Evolutionary conservation across 1,140 invertebrate species (phyloP), one percentile per base, ranked within the genome.

Genomic region (Caenorhabditis brenneri): DNA sequence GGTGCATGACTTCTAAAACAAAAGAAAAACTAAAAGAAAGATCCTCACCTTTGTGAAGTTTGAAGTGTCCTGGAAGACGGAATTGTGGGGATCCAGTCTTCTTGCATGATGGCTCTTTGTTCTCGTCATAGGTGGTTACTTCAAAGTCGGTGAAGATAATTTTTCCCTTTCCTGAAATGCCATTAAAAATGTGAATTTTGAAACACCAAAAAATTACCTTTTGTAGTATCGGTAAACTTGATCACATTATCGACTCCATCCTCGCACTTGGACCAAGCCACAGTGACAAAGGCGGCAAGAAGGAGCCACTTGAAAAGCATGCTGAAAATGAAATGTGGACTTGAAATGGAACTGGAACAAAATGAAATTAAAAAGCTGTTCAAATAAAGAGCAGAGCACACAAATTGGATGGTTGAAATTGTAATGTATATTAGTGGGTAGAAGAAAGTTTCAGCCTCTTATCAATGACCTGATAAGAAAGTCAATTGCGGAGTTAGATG

Each of bases 231-330:
- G 12, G 60, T 53, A 65, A 85, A 80, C 39, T 85, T 49, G 60
- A 85, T 85, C 33, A 85, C 84, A 78, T 85, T 85, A 79, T 85
- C 81, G n/a, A 85, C 84, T 46, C 84, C 84, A 60, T 85, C 84
- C 24, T 81, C 84, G 65, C 84, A 85, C 22, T 74, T 74, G 12
- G 65, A 42, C 65, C 65, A 74, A 10, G 65, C 65, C 65, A 74
- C 19, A 27, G 65, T 27, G 9, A 74, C 65, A 22, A 74, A 74
- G 65, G 65, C 65, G 36, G 65, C 65, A 74, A 74, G 65, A n/a
- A 74, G 5, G 36, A 74, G 65, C 65, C 36, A 74, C 36, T 74
- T 74, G 65, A 74, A 74, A 22, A 74, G 65, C 65, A 74, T 74
- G 65, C 65, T 74, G 65, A 46, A 74, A 74, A 42, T 42, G 10